Percentiles rank a stretch among this genome's conserved stretches.
These are phyloP conservation scores for Tetragonula carbonaria DNA, from an alignment of 2,888 invertebrate genomes.

Conservation along the genomic window DNA sequence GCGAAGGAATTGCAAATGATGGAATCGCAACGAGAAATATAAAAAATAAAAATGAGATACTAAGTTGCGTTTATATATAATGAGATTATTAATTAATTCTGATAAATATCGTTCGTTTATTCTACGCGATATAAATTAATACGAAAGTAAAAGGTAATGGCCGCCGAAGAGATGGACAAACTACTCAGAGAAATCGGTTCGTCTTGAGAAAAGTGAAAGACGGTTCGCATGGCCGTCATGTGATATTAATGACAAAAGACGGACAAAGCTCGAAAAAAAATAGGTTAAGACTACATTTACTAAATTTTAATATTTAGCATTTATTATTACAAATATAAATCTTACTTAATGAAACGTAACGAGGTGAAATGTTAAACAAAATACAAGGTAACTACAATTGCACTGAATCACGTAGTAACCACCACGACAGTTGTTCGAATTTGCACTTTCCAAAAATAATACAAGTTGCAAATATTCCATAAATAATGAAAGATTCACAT, in stretches of 20 bases:
- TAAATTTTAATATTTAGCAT: not conserved
- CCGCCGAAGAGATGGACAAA: constrained; percentile 36
- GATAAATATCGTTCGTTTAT: constrained; percentile 13
- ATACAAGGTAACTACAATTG: not conserved
- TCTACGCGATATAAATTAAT: constrained; percentile 15
- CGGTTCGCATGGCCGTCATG: constrained; percentile 45
- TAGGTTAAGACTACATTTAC: not conserved
- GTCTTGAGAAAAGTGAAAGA: constrained; percentile 73
- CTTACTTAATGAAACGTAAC: not conserved
- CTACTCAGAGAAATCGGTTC: constrained; percentile 66
- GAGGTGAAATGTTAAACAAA: not conserved
- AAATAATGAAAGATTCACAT: not conserved
- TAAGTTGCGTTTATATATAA: not conserved
- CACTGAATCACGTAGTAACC: constrained; percentile 19
- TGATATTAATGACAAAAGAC: constrained; percentile 26
- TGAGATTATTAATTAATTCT: not conserved
- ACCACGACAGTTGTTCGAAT: not conserved
- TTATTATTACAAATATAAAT: constrained; percentile 2
- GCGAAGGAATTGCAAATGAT: not conserved
- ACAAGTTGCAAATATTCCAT: not conserved
- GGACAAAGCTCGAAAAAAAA: not conserved
- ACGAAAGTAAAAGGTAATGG: constrained; percentile 52
- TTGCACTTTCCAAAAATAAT: not conserved
- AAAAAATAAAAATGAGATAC: not conserved
- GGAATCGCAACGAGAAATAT: not conserved